phyloP scores from a whole-genome alignment of 2,113 vertebrate species.

The Xyliphius kryptos region DNA sequence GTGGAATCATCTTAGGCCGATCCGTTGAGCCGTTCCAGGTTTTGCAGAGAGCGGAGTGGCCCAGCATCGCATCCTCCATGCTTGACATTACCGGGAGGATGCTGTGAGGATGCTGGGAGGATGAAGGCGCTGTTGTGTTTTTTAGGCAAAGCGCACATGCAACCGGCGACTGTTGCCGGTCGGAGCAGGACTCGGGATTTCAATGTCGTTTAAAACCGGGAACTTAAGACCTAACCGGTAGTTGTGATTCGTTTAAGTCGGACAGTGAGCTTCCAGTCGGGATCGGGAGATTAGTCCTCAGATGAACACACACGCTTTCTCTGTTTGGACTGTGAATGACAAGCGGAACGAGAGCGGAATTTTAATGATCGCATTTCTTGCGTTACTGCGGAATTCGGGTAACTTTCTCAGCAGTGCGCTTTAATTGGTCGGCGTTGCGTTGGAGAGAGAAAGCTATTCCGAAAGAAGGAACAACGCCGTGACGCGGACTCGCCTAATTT shows the following conservation, averaged over 20 bases:
- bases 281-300: neutral
- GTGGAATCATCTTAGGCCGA: neutral
- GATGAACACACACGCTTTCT: constrained; percentile 6
- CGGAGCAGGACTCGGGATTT: neutral
- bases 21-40: constrained; percentile 7
- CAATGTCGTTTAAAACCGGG: neutral
- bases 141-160: constrained; percentile 41
- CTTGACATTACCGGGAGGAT: constrained; percentile 45
- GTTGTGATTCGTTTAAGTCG: neutral
- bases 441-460: neutral
- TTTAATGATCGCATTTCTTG: constrained; percentile 21
- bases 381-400: constrained; percentile 29
- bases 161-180: constrained; percentile 27
- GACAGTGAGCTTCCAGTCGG: neutral
- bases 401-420: constrained; percentile 16
- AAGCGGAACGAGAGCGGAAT: constrained; percentile 37
- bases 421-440: constrained; percentile 10
- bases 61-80: constrained; percentile 47
- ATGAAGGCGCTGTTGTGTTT: constrained; percentile 57
- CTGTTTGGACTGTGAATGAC: constrained; percentile 30
- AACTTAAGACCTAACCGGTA: neutral
- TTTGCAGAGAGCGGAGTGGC: constrained; percentile 18
- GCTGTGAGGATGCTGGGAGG: constrained; percentile 48
- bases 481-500: neutral
- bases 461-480: neutral